Evolutionary conservation across 2,113 vertebrate genomes (phyloP).

Genomic region (Corythaeola cristata): DNA sequence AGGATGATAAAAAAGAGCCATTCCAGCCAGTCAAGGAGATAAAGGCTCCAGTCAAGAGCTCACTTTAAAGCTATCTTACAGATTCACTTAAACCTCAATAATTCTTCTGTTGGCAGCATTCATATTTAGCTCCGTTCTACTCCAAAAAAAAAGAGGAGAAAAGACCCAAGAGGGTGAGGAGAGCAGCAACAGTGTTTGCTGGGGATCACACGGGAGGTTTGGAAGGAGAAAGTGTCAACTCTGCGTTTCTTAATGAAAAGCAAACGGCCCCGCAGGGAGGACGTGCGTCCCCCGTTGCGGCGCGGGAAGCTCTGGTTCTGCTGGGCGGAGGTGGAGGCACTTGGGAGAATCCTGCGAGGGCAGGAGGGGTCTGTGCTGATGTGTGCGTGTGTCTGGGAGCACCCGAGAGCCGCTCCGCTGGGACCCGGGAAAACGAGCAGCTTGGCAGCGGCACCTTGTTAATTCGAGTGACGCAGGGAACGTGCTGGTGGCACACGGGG

Average conservation of each 20-base stretch:
- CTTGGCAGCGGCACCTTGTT: neutral
- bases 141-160: neutral
- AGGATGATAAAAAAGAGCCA: constrained; percentile 80
- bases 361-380: neutral
- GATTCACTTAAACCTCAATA: constrained; percentile 78
- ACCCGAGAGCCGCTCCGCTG: neutral
- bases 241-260: neutral
- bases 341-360: neutral
- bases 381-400: neutral
- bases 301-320: neutral
- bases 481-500: neutral
- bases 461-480: neutral
- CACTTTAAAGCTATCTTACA: constrained; percentile 79
- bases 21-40: constrained; percentile 79
- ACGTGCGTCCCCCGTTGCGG: neutral
- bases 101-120: constrained; percentile 76
- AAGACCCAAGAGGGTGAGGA: neutral
- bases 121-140: constrained; percentile 75
- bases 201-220: neutral
- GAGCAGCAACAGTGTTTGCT: neutral
- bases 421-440: neutral
- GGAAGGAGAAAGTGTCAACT: neutral
- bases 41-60: constrained; percentile 80
- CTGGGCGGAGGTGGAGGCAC: neutral
- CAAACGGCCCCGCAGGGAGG: neutral